Base-by-base conservation (phyloP, 2,888 invertebrate species). In the Drosophila limbata region DNA sequence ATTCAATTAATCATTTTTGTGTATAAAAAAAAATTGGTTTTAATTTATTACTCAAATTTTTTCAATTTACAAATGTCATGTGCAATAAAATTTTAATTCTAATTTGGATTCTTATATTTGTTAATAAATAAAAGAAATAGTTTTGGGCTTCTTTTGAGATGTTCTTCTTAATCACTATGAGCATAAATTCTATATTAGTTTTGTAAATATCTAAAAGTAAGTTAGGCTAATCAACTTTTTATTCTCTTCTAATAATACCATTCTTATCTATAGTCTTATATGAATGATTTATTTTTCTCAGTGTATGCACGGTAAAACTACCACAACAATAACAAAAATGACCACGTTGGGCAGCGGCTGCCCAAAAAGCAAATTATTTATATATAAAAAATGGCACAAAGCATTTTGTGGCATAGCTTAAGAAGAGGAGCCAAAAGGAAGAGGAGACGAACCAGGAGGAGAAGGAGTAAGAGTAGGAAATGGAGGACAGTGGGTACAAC, bases 381-480 rank as follows among this genome's bases (percentile, higher is more conserved):
- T 86, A 86, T 84, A 86, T 86, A 86, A 84, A 81, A 84, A 84
- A 81, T 84, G 77, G 81, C 67, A 72, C 62, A 78, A 72, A 78
- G 67, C 75, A 78, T 74, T 78, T 72, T 65, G 57, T 51, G 68
- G 48, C 50, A 61, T 59, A 47, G 55, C 28, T 3, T 17, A 15
- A 51, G 45, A 33, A n/a, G 40, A 40, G 10, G 17, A 40, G 10
- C 13, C 21, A 8, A 10, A 19, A 17, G 5, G n/a, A 9, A 42
- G 19, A 0, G 31, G 1, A 11, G 19, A 15, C 5, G 48, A 9
- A 9, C 2, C 1, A 3, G n/a, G 6, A 5, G 37, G 3, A 15
- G 10, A 8, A 28, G 28, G 2, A 28, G 28, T 1, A 25, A 6
- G 9, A 1, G 9, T 17, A 4, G 21, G 17, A 13, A 21, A 19